Percentiles rank a stretch among this genome's conserved stretches.
These are phyloP conservation scores for Drosophila prostipennis DNA, from an alignment of 2,888 invertebrate genomes.

Conservation along the genomic window DNA sequence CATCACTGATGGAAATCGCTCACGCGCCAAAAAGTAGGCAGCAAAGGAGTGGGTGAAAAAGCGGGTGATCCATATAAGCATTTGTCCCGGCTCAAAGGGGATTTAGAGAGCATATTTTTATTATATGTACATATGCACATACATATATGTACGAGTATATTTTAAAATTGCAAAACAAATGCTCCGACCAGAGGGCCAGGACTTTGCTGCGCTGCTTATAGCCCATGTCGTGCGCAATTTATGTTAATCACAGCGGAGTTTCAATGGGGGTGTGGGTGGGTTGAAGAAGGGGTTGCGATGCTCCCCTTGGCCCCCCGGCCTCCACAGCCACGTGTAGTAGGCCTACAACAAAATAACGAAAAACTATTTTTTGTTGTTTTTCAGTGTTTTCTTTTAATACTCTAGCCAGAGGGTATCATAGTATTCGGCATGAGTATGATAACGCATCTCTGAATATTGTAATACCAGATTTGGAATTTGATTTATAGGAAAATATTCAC, in stretches of 20 bases:
- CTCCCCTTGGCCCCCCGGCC: background rate
- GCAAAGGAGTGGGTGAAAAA: background rate
- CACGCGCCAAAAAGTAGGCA: conserved; percentile 48
- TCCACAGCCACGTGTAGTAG: conserved; percentile 44
- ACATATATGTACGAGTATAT: no score
- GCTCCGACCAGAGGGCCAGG: background rate
- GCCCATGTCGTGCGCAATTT: conserved; percentile 60
- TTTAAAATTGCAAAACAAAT: conserved; percentile 47
- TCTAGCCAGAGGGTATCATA: background rate
- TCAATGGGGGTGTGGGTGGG: background rate
- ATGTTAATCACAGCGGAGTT: conserved; percentile 58
- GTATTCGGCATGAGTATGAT: no score
- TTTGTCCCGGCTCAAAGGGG: conserved; percentile 30
- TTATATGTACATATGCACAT: background rate
- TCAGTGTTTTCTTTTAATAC: conserved; percentile 11
- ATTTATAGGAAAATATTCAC: no score
- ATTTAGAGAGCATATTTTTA: conserved; percentile 28
- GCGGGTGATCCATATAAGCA: background rate
- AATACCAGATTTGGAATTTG: no score
- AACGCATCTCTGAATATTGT: no score
- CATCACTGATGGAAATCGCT: conserved; percentile 25
- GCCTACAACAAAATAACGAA: conserved; percentile 51
- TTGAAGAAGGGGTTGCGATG: conserved; percentile 6
- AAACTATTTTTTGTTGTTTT: conserved; percentile 32
- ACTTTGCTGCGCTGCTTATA: conserved; percentile 44